phyloP scores from a whole-genome alignment of 2,888 invertebrate species.

The Candidula unifasciata region DNA sequence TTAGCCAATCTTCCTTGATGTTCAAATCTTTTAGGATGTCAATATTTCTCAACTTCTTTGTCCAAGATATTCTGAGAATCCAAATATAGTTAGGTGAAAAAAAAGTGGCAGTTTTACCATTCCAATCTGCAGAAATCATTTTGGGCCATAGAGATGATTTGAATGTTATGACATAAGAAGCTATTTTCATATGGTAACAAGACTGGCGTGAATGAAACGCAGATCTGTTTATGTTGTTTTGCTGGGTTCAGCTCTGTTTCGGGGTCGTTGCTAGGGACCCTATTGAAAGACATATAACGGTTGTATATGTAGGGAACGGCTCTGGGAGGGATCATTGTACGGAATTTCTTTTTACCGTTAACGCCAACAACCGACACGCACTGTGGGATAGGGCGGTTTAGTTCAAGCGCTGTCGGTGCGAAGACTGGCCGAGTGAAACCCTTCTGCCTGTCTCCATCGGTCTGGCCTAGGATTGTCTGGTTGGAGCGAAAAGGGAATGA shows the following conservation, averaged over 20 bases:
- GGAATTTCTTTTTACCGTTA: constrained; percentile 1
- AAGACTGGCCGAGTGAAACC: constrained; percentile 36
- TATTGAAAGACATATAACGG: constrained; percentile 20
- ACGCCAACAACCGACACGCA: constrained; percentile 24
- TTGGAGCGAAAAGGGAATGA: neutral
- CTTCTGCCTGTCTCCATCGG: constrained; percentile 16
- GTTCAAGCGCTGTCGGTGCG: constrained; percentile 35
- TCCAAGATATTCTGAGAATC: no score
- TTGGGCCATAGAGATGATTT: no score
- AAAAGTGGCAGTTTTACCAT: no score
- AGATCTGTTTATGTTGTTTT: neutral
- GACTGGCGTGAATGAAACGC: neutral
- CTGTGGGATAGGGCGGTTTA: constrained; percentile 25
- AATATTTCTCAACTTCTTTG: no score
- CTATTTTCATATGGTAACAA: no score
- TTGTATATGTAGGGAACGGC: constrained; percentile 36
- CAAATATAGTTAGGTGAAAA: no score
- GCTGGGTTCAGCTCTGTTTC: constrained; percentile 32
- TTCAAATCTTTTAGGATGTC: no score
- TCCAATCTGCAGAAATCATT: no score
- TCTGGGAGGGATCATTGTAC: constrained; percentile 4
- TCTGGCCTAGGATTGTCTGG: neutral
- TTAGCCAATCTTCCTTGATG: no score
- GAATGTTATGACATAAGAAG: no score
- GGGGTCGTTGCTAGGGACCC: neutral